These are phyloP conservation scores for Chaetophractus vellerosus DNA, from an alignment of 2,797 vertebrate species.

Conservation along the genomic window DNA sequence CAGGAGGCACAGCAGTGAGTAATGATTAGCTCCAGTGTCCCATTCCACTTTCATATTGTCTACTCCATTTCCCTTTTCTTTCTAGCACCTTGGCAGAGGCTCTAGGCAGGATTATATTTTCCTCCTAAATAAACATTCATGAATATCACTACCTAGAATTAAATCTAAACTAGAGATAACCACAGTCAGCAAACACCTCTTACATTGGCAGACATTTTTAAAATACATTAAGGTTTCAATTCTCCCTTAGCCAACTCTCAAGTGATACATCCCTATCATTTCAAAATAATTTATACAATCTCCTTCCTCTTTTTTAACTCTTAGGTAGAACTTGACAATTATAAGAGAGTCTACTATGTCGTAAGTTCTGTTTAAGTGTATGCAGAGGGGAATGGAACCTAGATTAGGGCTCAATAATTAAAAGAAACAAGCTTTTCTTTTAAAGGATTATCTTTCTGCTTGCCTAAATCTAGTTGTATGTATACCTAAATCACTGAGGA, in stretches of 20 bases:
- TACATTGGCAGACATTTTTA: not conserved
- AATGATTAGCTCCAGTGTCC: not conserved
- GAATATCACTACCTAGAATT: not conserved
- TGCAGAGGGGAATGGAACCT: not conserved
- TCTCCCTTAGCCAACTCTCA: not conserved
- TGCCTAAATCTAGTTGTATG: not conserved
- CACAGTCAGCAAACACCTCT: not conserved
- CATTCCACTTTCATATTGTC: fast-evolving
- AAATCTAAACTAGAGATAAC: not conserved
- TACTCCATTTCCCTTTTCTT: not conserved
- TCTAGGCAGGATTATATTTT: not conserved
- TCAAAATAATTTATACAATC: not conserved
- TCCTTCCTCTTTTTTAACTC: not conserved
- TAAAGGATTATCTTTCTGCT: not conserved
- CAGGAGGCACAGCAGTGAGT: not conserved
- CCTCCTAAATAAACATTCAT: not conserved
- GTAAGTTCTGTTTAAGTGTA: not conserved
- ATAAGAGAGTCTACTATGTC: not conserved
- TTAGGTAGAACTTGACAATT: not conserved
- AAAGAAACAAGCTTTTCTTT: not conserved
- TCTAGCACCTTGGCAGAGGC: not conserved
- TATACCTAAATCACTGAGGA: not conserved
- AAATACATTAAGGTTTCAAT: not conserved
- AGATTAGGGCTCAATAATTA: not conserved
- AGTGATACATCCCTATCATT: not conserved